Percentiles rank a stretch among this genome's conserved stretches.
phyloP scores from a whole-genome alignment of 2,888 invertebrate species.

The Diarsia brunnea region DNA sequence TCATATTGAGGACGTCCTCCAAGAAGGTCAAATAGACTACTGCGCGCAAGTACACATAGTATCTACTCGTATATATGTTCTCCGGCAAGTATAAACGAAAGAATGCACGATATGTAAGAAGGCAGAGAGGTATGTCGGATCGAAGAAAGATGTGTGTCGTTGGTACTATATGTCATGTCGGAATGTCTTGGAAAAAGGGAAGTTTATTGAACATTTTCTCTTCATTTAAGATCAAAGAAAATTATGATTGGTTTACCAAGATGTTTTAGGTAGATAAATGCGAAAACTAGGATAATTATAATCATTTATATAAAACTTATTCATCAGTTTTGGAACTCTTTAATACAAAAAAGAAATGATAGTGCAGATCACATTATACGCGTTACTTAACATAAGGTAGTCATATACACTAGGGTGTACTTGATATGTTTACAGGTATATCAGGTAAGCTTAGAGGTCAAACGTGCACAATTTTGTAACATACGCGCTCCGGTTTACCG shows the following conservation, averaged over 20 bases:
- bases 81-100: not conserved
- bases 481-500: too few species aligned
- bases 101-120: conserved; percentile 31
- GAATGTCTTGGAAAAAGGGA: not conserved
- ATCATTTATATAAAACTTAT: not conserved
- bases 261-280: not conserved
- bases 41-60: conserved; percentile 1
- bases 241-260: not conserved
- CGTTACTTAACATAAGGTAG: not conserved
- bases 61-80: not conserved
- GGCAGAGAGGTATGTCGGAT: not conserved
- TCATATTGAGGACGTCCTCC: conserved; percentile 42
- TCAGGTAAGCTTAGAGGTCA: too few species aligned
- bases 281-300: too few species aligned
- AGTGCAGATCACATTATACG: not conserved
- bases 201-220: not conserved
- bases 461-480: too few species aligned
- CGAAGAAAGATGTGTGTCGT: not conserved
- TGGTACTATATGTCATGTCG: not conserved
- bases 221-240: not conserved
- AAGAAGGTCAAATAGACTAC: conserved; percentile 44
- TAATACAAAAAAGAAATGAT: not conserved
- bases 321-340: not conserved
- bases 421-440: too few species aligned
- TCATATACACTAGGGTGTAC: too few species aligned